phyloP scores from a whole-genome alignment of 2,797 vertebrate species.

The Sebastiscus albofasciatus region DNA sequence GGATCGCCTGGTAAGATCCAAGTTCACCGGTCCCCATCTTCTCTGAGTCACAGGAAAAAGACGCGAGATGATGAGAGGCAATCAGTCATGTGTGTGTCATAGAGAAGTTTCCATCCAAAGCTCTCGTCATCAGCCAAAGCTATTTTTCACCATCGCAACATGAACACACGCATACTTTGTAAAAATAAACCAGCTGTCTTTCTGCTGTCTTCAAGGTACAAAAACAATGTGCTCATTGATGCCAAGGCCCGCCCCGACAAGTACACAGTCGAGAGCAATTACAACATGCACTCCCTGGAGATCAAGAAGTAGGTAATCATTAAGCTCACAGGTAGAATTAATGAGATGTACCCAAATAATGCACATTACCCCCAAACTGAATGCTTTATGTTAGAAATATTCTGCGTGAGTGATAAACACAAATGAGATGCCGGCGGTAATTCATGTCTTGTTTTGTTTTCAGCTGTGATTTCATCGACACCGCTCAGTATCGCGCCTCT shows the following conservation, averaged over 20 bases:
- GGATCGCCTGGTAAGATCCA: slow-evolving; percentile 88
- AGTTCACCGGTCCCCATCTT: background rate
- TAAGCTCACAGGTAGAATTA: background rate
- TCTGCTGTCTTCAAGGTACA: slow-evolving; percentile 88
- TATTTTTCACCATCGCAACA: slow-evolving; percentile 16
- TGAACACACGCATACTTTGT: background rate
- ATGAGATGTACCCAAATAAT: background rate
- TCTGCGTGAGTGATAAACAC: background rate
- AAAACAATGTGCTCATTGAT: slow-evolving; percentile 96
- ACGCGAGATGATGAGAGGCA: background rate
- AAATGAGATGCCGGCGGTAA: background rate
- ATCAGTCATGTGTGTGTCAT: slow-evolving; percentile 1
- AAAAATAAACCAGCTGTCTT: slow-evolving; percentile 25
- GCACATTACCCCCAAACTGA: background rate
- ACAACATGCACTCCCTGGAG: slow-evolving; percentile 96
- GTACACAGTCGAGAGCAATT: slow-evolving; percentile 89
- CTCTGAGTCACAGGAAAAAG: slow-evolving; percentile 12
- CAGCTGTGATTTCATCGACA: slow-evolving; percentile 95
- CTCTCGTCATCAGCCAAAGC: background rate
- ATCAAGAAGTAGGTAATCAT: slow-evolving; percentile 90
- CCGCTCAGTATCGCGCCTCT: slow-evolving; percentile 91
- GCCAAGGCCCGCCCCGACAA: slow-evolving; percentile 89
- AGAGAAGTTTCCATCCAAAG: slow-evolving; percentile 17
- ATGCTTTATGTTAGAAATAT: background rate
- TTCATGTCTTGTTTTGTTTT: slow-evolving; percentile 23